Base-by-base conservation (phyloP, 2,888 invertebrate species). In the Galeopsomyia nigrocyanea region DNA sequence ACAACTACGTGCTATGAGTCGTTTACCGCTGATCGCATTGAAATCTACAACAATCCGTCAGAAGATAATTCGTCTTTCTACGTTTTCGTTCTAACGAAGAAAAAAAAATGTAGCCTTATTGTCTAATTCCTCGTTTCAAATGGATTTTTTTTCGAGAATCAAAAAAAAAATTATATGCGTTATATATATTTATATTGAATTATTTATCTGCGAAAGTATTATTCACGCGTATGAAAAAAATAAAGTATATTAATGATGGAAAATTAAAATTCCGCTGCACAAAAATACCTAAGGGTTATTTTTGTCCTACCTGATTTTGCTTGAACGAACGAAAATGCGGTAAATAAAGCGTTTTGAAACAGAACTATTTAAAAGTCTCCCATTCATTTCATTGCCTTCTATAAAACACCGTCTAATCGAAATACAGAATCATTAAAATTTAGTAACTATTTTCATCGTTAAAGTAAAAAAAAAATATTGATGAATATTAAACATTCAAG, bases 291-390 rank as follows among this genome's bases (percentile, higher is more conserved):
- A 17, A 62, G 17, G 61, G 65, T 62, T 68, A 74, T 74, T 74
- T 74, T 74, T 74, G 71, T 65, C 68, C 61, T 53, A 68, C 50
- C 65, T 71, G 74, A 65, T 74, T 61, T 62, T 61, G 68, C 71
- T 71, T 71, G 56, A 65, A 60, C 65, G 65, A 71, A 71, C 51
- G 58, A 66, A 71, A 71, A 71, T 74, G 65, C 53, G 65, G 50
- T 66, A 62, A 74, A 74, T 71, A 74, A 74, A 74, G 22, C 55
- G 49, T 70, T 73, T 73, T 67, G n/a, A 68, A 71, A 68, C 51
- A 68, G 14, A 71, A 39, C 10, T 56, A 39, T 60, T 31, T 50
- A n/a, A 46, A 55, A 57, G 68, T 55, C 46, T 58, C 19, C 21
- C n/a, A 26, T 31, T 62, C 22, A 55, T 68, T 68, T 46, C 39